phyloP scores from a whole-genome alignment of 2,888 invertebrate species.

The Erynnis tages region DNA sequence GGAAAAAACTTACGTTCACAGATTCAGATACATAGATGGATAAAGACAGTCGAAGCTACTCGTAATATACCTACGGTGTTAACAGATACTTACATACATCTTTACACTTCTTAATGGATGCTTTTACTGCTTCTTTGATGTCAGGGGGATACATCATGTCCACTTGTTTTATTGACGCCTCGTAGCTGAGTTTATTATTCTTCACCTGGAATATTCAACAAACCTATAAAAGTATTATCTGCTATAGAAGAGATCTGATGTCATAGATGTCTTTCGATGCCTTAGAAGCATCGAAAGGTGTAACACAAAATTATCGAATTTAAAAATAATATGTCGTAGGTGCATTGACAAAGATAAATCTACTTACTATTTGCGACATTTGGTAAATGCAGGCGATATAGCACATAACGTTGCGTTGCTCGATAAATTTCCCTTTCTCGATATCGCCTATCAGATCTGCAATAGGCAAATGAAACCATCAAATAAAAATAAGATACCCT shows the following conservation, averaged over 20 bases:
- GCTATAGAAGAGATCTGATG: too few relatives aligned
- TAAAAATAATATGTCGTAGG: too few relatives aligned
- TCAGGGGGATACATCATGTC: slow-evolving; percentile 69
- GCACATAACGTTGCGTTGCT: slow-evolving; percentile 69
- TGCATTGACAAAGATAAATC: too few relatives aligned
- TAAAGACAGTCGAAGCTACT: too few relatives aligned
- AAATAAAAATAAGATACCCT: too few relatives aligned
- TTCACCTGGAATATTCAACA: slow-evolving; percentile 52
- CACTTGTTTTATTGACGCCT: slow-evolving; percentile 65
- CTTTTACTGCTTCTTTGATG: slow-evolving; percentile 56
- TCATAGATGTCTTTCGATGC: too few relatives aligned
- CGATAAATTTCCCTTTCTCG: slow-evolving; percentile 65
- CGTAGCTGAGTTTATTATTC: slow-evolving; percentile 64
- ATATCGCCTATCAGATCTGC: slow-evolving; percentile 62
- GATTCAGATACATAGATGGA: too few relatives aligned
- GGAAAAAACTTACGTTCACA: too few relatives aligned
- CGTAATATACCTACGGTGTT: background rate
- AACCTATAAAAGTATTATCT: background rate
- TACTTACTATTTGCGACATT: slow-evolving; percentile 63
- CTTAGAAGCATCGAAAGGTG: too few relatives aligned
- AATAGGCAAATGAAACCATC: too few relatives aligned
- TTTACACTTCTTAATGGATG: slow-evolving; percentile 55
- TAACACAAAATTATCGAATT: too few relatives aligned
- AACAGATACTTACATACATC: slow-evolving; percentile 54
- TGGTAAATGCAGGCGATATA: slow-evolving; percentile 71